Conservation (phyloP, 2,888 invertebrate species). For the Agrochola macilenta region DNA sequence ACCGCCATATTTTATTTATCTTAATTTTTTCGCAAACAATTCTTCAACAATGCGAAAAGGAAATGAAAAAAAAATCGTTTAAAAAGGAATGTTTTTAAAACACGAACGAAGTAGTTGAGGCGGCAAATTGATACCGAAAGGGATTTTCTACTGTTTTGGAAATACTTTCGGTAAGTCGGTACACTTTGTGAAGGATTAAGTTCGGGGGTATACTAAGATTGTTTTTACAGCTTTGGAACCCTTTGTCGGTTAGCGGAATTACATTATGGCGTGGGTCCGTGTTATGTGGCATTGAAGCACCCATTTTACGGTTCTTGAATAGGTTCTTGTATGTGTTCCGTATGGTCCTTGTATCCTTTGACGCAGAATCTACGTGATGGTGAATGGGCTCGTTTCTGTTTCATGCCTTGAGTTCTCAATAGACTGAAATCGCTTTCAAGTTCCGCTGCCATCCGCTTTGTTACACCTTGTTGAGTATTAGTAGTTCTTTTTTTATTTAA, state of each 20-base stretch:
- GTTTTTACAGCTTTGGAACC: constrained; percentile 89
- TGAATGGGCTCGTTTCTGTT: constrained; percentile 87
- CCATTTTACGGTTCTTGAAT: constrained; percentile 85
- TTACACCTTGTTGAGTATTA: constrained; percentile 47
- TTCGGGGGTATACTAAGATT: constrained; percentile 81
- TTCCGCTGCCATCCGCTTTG: constrained; percentile 59
- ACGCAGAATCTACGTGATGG: constrained; percentile 82
- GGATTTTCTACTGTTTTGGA: constrained; percentile 89
- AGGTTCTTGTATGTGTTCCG: constrained; percentile 51
- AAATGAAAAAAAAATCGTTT: constrained; percentile 68
- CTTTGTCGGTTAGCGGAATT: constrained; percentile 87
- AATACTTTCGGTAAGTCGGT: constrained; percentile 86
- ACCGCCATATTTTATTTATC: constrained; percentile 55
- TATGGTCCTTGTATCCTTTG: constrained; percentile 80
- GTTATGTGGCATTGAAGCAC: constrained; percentile 75
- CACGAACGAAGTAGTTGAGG: constrained; percentile 83
- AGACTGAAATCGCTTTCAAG: constrained; percentile 73
- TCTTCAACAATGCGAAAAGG: constrained; percentile 66
- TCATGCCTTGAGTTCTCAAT: constrained; percentile 83
- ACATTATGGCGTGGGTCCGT: constrained; percentile 76
- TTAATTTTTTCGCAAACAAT: constrained; percentile 58
- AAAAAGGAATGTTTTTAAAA: constrained; percentile 77
- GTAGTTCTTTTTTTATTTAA: constrained; percentile 23
- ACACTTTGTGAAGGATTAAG: constrained; percentile 87
- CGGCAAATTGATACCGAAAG: constrained; percentile 89